Percentiles rank a stretch among this genome's conserved stretches.
Evolutionary conservation across 1,140 invertebrate species (phyloP).

Genomic region (Brachionus asplanchnoidis): DNA sequence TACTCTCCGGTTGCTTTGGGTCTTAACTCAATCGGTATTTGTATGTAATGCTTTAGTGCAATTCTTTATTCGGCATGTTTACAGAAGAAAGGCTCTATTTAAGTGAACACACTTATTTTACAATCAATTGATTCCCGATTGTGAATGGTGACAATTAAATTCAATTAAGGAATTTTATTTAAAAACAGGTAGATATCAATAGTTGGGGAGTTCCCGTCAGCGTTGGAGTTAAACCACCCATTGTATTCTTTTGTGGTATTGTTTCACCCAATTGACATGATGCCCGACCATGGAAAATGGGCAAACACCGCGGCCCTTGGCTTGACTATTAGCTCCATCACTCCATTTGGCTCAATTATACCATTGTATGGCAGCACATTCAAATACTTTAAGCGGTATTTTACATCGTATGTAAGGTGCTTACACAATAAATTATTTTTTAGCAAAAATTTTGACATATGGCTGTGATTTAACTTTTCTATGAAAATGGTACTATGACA

Average conservation of each 20-base stretch:
- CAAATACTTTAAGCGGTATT: neutral
- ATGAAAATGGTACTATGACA: neutral
- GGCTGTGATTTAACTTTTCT: neutral
- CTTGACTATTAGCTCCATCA: neutral
- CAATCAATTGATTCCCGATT: neutral
- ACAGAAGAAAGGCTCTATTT: slow-evolving; percentile 22
- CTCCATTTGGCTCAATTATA: neutral
- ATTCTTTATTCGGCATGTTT: neutral
- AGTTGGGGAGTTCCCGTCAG: neutral
- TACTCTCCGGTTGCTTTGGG: slow-evolving; percentile 2
- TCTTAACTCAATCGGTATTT: slow-evolving; percentile 25
- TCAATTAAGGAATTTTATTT: too few relatives aligned
- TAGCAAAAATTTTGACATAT: neutral
- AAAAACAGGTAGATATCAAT: too few relatives aligned
- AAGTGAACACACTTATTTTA: neutral
- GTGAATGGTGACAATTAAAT: slow-evolving; percentile 18
- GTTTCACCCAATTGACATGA: slow-evolving; percentile 16
- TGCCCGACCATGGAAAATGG: neutral
- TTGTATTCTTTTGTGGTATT: slow-evolving; percentile 3
- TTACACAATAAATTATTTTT: slow-evolving; percentile 4
- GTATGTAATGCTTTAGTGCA: slow-evolving; percentile 1
- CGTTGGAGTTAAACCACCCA: neutral
- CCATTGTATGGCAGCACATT: neutral
- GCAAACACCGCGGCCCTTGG: neutral
- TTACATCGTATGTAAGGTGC: neutral